These are phyloP conservation scores for Falcunculus frontatus DNA, from an alignment of 2,113 vertebrate genomes.

Conservation along the genomic window DNA sequence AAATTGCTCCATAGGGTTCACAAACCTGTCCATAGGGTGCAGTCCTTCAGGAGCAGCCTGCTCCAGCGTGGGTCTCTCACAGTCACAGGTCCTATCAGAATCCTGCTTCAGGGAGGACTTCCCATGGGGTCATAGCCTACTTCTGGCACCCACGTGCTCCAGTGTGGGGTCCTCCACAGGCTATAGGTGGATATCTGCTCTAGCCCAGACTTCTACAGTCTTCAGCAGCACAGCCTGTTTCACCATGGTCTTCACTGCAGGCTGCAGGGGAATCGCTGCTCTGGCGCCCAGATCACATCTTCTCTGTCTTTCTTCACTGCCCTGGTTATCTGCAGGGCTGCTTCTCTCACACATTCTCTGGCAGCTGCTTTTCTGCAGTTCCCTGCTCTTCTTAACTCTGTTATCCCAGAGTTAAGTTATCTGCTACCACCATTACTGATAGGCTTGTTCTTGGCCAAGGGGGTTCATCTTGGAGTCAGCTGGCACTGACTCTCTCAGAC, in stretches of 20 bases:
- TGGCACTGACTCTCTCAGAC: background rate
- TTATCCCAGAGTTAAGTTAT: too few relatives aligned
- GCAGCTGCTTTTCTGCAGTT: background rate
- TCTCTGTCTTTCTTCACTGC: background rate
- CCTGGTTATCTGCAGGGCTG: background rate
- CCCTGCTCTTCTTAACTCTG: accelerated
- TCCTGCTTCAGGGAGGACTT: background rate
- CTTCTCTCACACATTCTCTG: background rate
- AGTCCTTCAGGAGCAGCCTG: background rate
- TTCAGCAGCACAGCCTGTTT: background rate
- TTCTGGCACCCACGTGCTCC: accelerated
- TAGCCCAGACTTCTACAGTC: accelerated
- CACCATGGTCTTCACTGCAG: too few relatives aligned
- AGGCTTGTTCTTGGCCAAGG: background rate
- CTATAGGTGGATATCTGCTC: background rate
- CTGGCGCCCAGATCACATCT: accelerated
- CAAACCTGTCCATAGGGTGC: background rate
- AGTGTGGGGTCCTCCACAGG: accelerated
- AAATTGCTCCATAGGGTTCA: too few relatives aligned
- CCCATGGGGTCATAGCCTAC: accelerated
- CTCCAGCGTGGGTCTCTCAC: background rate
- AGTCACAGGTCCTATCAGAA: background rate
- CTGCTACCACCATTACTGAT: background rate
- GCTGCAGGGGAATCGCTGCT: accelerated
- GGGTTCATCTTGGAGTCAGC: background rate